Evolutionary conservation across 1,140 invertebrate genomes (phyloP).

Genomic region (Euura saliciscinereae): DNA sequence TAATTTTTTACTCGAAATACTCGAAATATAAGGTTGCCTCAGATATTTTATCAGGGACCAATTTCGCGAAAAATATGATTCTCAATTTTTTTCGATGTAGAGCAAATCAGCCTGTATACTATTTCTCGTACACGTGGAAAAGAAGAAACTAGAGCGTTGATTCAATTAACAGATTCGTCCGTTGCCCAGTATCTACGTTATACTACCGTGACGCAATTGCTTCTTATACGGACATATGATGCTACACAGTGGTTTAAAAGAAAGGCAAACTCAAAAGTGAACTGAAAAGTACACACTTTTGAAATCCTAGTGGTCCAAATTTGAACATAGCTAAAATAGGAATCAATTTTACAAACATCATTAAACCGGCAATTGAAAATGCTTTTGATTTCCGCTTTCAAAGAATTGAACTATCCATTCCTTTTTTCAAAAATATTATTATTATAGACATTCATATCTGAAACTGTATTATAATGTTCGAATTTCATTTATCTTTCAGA

Average conservation of each 20-base stretch:
- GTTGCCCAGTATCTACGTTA: neutral
- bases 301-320: neutral
- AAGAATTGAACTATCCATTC: constrained; percentile 6
- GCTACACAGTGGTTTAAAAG: neutral
- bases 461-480: constrained; percentile 14
- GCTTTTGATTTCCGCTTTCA: no score
- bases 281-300: neutral
- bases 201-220: neutral
- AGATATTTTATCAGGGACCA: no score
- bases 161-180: neutral
- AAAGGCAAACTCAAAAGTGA: neutral
- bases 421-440: neutral
- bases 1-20: no score
- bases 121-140: no score
- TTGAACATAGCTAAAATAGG: neutral
- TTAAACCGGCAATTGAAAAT: neutral
- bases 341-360: neutral
- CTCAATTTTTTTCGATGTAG: no score
- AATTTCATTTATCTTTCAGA: constrained; percentile 39
- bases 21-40: no score
- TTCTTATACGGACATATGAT: neutral
- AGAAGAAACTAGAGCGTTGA: neutral
- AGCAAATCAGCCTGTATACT: no score
- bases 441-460: neutral
- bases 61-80: no score